Evolutionary conservation across 2,113 vertebrate genomes (phyloP), one percentile per base, ranked within the genome.

Genomic region (Speoplatyrhinus poulsoni): DNA sequence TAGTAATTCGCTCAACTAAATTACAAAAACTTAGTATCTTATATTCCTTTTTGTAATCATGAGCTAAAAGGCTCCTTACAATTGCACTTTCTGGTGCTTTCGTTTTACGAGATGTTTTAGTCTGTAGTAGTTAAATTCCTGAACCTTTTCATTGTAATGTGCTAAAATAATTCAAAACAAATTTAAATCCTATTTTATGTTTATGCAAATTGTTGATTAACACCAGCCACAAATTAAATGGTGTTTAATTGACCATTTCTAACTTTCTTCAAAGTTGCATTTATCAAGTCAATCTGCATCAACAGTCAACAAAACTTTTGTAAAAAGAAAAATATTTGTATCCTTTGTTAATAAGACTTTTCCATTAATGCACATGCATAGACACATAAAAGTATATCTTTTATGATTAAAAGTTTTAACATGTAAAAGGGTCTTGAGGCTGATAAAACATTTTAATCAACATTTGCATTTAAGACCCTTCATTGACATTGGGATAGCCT

Each of bases 61-160:
- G 89, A 87, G 90, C 91, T 92, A 93, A 93, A 93, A 91, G 92
- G 90, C 91, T 87, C 72, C 64, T 82, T 83, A 61, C 60, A 85
- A 80, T 88, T 92, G 87, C 89, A 90, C 90, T 90, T 82, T 54
- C 69, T 75, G 60, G 72, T 82, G 53, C 4, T 41, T 5, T 41
- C 5, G 1, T 41, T 41, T 41, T 59, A 26, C 54, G n/a, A 49
- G 15, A 65, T 33, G 9, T 33, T 32, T 6, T 41, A 62, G 49
- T 73, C 66, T 57, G 62, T 67, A 3, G 53, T 49, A 19, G 67
- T 48, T 57, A 16, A 33, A 62, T 55, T 59, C 60, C 41, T 48
- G 54, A 60, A 49, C 11, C 57, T 56, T 69, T 70, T 26, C 26
- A 52, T 65, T 33, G 60, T 67, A 67, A 59, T 32, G 60, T 73